A percentile compares a stretch with the other conserved stretches of the same genome.
These are phyloP conservation scores for Dicyrtoma fusca DNA, from an alignment of 2,888 invertebrate species.

Conservation along the genomic window DNA sequence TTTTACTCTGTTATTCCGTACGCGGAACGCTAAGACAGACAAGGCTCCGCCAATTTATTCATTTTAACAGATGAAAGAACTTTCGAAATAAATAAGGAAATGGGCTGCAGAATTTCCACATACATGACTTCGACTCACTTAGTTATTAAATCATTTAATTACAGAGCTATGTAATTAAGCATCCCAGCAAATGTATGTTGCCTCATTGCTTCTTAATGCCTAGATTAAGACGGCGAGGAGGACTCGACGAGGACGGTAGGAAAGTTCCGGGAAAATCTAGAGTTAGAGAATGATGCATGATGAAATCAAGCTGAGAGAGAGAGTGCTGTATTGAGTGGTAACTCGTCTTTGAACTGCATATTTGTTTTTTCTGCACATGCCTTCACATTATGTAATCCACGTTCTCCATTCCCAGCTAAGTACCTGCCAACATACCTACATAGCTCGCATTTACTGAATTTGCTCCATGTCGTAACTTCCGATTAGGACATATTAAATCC, in stretches of 20 bases:
- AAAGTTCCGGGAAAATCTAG: too few species aligned
- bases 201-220: constrained; percentile 11
- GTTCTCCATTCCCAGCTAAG: not conserved
- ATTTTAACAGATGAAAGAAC: constrained; percentile 33
- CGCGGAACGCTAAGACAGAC: not conserved
- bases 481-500: too few species aligned
- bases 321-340: too few species aligned
- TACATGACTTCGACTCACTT: constrained; percentile 20
- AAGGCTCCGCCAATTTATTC: constrained; percentile 21
- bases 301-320: constrained; percentile 13
- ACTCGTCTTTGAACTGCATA: too few species aligned
- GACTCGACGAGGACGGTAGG: too few species aligned
- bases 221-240: constrained; percentile 8
- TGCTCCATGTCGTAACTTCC: not conserved
- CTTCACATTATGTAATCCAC: too few species aligned
- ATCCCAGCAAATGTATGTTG: constrained; percentile 5
- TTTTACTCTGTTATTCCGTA: too few species aligned
- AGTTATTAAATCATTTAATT: constrained; percentile 29
- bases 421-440: not conserved
- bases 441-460: not conserved
- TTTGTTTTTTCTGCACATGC: too few species aligned
- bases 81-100: constrained; percentile 32
- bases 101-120: not conserved
- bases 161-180: constrained; percentile 27
- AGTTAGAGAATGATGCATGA: constrained; percentile 22